These are phyloP conservation scores for Cranoglanis bouderius DNA, from an alignment of 2,113 vertebrate genomes.

Conservation along the genomic window DNA sequence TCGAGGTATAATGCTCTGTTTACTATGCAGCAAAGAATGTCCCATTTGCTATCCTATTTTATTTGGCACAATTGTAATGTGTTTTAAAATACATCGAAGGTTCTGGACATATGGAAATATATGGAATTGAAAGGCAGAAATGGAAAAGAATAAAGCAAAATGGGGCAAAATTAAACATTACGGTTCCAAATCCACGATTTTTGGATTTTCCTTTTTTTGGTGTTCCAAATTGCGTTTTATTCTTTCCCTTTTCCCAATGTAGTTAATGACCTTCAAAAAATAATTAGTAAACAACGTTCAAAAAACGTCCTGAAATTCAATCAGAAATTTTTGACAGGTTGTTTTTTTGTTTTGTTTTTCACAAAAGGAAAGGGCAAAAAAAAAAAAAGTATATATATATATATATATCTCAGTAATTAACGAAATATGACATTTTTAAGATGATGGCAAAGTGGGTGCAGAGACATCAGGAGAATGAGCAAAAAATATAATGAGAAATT, in stretches of 20 bases:
- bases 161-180: background rate
- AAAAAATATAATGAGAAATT: background rate
- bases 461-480: background rate
- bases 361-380: background rate
- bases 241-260: background rate
- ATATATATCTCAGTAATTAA: background rate
- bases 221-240: background rate
- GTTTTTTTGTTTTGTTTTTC: background rate
- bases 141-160: background rate
- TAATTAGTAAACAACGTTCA: background rate
- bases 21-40: background rate
- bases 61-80: background rate
- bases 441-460: background rate
- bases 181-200: background rate
- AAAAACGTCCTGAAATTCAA: background rate
- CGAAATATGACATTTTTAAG: background rate
- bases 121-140: background rate
- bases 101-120: background rate
- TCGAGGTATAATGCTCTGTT: slow-evolving; percentile 72
- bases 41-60: background rate
- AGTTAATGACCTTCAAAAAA: background rate
- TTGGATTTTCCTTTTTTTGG: background rate
- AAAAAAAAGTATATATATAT: too few species aligned
- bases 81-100: background rate
- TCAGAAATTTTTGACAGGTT: background rate